Base-by-base conservation (phyloP, 2,888 invertebrate species). In the Agrilus cyanescens region DNA sequence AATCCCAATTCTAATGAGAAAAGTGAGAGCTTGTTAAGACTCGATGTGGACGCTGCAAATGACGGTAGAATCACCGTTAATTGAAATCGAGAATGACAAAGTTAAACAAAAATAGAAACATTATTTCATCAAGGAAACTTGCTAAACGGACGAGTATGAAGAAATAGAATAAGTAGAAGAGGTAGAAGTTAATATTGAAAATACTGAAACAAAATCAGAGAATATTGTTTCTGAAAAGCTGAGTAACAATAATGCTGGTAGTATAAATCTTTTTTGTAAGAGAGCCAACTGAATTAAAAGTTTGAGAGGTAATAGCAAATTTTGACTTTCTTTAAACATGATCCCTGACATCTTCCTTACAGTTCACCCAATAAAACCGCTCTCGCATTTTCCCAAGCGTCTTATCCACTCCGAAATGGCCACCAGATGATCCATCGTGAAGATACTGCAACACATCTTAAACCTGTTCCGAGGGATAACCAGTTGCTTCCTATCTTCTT, bases 271-370 rank as follows among this genome's bases (percentile, higher is more conserved):
- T 25, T 25, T 25, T 25, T 25, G 52, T 56, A 41, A 63, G 59
- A 49, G 56, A 62, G 45, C 60, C 60, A 8, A 60, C 59, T 41
- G 60, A 63, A 39, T 44, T 59, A 45, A 64, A 65, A 51, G 37
- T 57, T 15, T 60, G 60, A 57, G 63, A 65, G 64, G 65, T 65
- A 58, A 62, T 60, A 46, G 20, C 13, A 42, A 37, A 38, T 38
- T 13, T n/a, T 13, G n/a, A 33, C 12, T 32, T 12, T 32, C 7
- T 7, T 20, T 25, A 25, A 25, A 25, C 4, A 25, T 4, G 18
- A 10, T 18, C 5, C 18, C 20, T n/a, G n/a, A n/a, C n/a, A n/a
- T n/a, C n/a, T n/a, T n/a, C n/a, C n/a, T n/a, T n/a, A n/a, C n/a
- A n/a, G n/a, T n/a, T n/a, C n/a, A n/a, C n/a, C n/a, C n/a, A n/a